These are phyloP conservation scores for Scleropages formosus DNA, from an alignment of 2,797 vertebrate genomes.

Conservation along the genomic window DNA sequence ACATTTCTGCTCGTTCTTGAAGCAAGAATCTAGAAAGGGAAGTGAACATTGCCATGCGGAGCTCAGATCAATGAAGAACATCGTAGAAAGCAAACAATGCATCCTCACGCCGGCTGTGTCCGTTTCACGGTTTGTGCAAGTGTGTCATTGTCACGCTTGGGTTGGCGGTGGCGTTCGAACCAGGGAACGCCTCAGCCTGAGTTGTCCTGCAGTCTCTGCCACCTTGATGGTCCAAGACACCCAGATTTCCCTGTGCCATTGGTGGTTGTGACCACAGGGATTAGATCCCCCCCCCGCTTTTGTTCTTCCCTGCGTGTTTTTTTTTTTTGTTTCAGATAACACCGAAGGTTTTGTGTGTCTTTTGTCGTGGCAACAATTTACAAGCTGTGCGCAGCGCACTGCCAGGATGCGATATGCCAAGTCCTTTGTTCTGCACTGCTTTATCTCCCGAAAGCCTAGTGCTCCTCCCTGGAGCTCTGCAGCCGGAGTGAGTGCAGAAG, in stretches of 20 bases:
- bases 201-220: not conserved
- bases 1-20: not conserved
- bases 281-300: constrained; percentile 12
- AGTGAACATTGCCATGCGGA: not conserved
- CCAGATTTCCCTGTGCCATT: constrained; percentile 17
- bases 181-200: not conserved
- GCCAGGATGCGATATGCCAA: constrained; percentile 24
- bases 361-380: constrained; percentile 27
- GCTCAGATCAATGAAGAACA: not conserved
- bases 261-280: constrained; percentile 13
- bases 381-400: constrained; percentile 1
- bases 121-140: not conserved
- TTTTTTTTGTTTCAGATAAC: constrained; percentile 8
- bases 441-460: constrained; percentile 25
- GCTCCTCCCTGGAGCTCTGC: not conserved
- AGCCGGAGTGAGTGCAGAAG: constrained; percentile 13
- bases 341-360: constrained; percentile 14
- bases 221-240: constrained; percentile 13
- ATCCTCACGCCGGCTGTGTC: not conserved
- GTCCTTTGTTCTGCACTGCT: constrained; percentile 14
- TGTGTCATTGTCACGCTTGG: not conserved
- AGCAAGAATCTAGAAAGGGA: not conserved
- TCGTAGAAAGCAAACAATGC: not conserved
- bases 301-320: constrained; percentile 10
- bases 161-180: not conserved